Evolutionary conservation across 92 coral and sea anemone species (phyloP).

Genomic region (Umimayanthus chanpuru): DNA sequence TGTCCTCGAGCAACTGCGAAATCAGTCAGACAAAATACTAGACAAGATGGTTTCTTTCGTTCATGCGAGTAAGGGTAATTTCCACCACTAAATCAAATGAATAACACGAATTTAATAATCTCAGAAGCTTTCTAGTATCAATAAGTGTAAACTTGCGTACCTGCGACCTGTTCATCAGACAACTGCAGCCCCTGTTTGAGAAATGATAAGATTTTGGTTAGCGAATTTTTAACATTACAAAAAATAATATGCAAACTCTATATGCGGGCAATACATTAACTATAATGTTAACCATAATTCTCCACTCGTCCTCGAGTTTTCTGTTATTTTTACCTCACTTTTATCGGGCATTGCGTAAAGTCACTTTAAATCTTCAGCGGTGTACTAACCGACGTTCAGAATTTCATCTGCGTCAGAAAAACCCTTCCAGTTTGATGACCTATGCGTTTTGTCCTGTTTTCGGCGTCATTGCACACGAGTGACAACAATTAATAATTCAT

Average conservation of each 20-base stretch:
- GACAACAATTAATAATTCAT: conserved; percentile 40
- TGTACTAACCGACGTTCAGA: background rate
- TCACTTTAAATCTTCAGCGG: background rate
- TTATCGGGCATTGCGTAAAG: conserved; percentile 33
- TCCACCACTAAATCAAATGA: background rate
- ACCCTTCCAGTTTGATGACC: conserved; percentile 32
- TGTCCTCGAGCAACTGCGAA: conserved; percentile 8
- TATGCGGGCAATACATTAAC: conserved; percentile 3
- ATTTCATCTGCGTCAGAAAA: conserved; percentile 26
- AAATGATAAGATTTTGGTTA: conserved; percentile 3
- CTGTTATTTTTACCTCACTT: conserved; percentile 28
- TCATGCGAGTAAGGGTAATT: background rate
- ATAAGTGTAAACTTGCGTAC: conserved; percentile 8
- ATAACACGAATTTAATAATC: background rate
- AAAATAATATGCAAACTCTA: conserved; percentile 27
- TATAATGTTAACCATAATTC: background rate
- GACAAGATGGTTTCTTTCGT: background rate
- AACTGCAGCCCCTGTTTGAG: conserved; percentile 33
- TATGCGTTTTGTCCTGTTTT: conserved; percentile 12
- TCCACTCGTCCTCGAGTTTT: background rate
- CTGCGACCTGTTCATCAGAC: conserved; percentile 45
- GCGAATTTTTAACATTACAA: conserved; percentile 10
- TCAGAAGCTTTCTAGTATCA: too few relatives aligned
- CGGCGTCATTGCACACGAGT: conserved; percentile 38
- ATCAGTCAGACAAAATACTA: background rate